phyloP scores from a whole-genome alignment of 2,113 vertebrate species.

The Craseonycteris thonglongyai region DNA sequence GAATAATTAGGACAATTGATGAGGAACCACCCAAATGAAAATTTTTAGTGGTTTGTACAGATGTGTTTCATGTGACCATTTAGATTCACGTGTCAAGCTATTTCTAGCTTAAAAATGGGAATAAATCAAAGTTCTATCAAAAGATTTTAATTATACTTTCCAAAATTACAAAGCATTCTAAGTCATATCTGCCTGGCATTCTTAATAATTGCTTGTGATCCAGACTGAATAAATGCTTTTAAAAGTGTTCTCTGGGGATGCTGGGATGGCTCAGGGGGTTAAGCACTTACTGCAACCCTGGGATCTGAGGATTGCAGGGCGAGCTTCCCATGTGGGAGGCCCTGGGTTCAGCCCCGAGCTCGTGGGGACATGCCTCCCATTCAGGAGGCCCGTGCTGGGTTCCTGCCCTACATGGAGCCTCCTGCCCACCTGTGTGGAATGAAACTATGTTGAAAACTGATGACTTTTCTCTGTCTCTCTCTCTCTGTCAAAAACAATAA shows the following conservation, averaged over 20 bases:
- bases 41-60: background rate
- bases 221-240: background rate
- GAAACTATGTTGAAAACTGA: too few species aligned
- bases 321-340: too few species aligned
- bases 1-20: background rate
- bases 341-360: too few species aligned
- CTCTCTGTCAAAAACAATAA: too few species aligned
- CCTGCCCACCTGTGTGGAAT: too few species aligned
- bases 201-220: background rate
- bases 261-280: too few species aligned
- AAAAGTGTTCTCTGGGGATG: background rate
- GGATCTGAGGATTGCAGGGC: too few species aligned
- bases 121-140: background rate
- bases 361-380: too few species aligned
- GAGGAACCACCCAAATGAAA: background rate
- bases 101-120: slow-evolving; percentile 21
- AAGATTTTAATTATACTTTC: background rate
- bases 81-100: background rate
- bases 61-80: background rate
- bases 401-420: too few species aligned
- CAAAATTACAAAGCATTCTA: background rate
- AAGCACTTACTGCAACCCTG: too few species aligned
- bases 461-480: too few species aligned
- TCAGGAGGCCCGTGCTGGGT: too few species aligned
- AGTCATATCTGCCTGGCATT: background rate